Percentiles rank a stretch among this genome's conserved stretches.
Evolutionary conservation across 2,113 vertebrate genomes (phyloP).

Genomic region (Martes martes): DNA sequence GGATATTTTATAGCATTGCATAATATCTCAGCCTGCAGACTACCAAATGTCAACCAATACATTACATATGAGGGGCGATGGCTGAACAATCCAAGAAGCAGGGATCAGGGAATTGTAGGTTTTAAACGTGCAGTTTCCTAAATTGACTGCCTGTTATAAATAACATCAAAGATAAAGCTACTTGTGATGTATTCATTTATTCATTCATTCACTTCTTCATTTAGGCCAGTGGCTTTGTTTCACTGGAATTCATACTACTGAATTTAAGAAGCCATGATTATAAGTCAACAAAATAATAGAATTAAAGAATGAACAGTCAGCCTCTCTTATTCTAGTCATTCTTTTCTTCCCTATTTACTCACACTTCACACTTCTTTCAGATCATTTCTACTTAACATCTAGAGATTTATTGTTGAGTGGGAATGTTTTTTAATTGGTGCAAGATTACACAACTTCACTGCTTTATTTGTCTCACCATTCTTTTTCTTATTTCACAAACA

Average conservation of each 20-base stretch:
- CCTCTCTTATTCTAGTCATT: not conserved
- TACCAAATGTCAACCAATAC: too few species aligned
- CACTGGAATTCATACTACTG: not conserved
- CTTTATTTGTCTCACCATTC: not conserved
- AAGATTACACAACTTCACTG: not conserved
- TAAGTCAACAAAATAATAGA: not conserved
- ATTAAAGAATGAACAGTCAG: not conserved
- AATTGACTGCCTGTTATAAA: not conserved
- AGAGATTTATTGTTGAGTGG: not conserved
- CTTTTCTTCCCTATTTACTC: not conserved
- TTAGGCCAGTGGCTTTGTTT: not conserved
- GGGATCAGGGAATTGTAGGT: not conserved
- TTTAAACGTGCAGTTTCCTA: not conserved
- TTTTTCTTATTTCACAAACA: not conserved
- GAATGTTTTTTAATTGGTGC: not conserved
- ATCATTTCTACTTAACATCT: conserved; percentile 4
- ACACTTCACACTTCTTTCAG: not conserved
- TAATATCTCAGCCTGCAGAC: not conserved
- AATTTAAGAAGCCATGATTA: not conserved
- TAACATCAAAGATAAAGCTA: not conserved
- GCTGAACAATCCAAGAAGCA: not conserved
- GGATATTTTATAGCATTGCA: not conserved
- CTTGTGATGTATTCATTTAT: not conserved
- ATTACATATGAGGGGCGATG: not conserved
- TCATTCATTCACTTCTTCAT: not conserved